phyloP scores from a whole-genome alignment of 2,888 invertebrate species.

The Hipparchia semele region DNA sequence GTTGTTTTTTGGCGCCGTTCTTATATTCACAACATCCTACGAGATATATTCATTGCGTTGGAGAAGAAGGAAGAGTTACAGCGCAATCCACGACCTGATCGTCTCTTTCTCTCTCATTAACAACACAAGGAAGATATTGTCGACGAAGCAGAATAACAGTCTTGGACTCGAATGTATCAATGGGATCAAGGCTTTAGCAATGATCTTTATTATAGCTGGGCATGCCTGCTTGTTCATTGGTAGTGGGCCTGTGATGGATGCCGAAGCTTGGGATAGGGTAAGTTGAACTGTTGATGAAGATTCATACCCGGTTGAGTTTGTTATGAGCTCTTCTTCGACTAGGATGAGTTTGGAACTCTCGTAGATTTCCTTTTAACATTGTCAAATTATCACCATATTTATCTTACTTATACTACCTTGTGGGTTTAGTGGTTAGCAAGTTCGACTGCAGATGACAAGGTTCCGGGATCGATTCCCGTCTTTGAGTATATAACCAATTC shows the following conservation, averaged over 20 bases:
- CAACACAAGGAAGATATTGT: constrained; percentile 83
- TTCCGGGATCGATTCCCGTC: no score
- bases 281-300: constrained; percentile 40
- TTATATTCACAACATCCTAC: constrained; percentile 74
- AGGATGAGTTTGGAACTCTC: no score
- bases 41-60: constrained; percentile 67
- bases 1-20: constrained; percentile 67
- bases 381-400: no score
- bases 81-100: constrained; percentile 56
- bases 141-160: constrained; percentile 81
- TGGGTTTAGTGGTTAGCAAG: no score
- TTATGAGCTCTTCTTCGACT: background rate
- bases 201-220: constrained; percentile 86
- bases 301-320: no score
- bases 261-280: constrained; percentile 84
- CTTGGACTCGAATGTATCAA: constrained; percentile 85
- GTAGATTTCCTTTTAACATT: no score
- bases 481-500: no score
- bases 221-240: constrained; percentile 86
- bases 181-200: constrained; percentile 86
- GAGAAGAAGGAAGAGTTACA: constrained; percentile 55
- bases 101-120: constrained; percentile 84
- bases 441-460: no score
- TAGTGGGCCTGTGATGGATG: constrained; percentile 87
- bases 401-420: no score